A percentile compares a stretch with the other conserved stretches of the same genome.
phyloP scores from a whole-genome alignment of 2,113 vertebrate genomes.

The Hymenochirus boettgeri region DNA sequence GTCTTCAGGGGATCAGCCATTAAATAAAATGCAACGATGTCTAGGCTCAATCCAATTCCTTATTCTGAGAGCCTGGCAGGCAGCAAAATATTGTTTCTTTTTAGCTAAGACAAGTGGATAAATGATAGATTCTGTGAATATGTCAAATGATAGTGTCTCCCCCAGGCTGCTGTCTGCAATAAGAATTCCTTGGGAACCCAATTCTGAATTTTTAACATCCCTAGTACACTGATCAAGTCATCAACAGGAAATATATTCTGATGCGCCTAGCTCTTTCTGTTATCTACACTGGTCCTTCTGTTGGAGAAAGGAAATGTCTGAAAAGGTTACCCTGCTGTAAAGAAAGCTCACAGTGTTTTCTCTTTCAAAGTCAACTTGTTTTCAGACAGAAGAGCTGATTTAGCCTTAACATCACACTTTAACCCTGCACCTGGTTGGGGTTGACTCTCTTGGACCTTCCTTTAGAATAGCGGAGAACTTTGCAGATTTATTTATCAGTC shows the following conservation, averaged over 20 bases:
- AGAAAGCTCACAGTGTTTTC: constrained; percentile 39
- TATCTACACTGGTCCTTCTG: constrained; percentile 26
- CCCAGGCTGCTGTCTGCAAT: not conserved
- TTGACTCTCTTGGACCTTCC: constrained; percentile 20
- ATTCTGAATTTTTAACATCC: constrained; percentile 22
- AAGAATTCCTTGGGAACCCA: not conserved
- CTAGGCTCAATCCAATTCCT: no score
- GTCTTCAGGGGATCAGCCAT: no score
- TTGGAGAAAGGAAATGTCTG: constrained; percentile 34
- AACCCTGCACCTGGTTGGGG: constrained; percentile 32
- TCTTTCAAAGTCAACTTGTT: constrained; percentile 38
- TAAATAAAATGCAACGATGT: no score
- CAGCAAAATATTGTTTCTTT: no score
- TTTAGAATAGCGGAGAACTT: constrained; percentile 22
- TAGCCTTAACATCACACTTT: constrained; percentile 29
- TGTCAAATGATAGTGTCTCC: not conserved
- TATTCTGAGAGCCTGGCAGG: no score
- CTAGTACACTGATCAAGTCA: constrained; percentile 32
- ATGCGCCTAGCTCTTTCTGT: constrained; percentile 24
- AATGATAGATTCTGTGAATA: no score
- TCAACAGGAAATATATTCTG: constrained; percentile 38
- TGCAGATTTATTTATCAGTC: constrained; percentile 25
- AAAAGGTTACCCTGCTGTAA: constrained; percentile 19
- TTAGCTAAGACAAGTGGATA: no score
- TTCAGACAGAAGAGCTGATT: constrained; percentile 24